phyloP scores from a whole-genome alignment of 1,140 invertebrate genomes.

The Drosophila busckii region DNA sequence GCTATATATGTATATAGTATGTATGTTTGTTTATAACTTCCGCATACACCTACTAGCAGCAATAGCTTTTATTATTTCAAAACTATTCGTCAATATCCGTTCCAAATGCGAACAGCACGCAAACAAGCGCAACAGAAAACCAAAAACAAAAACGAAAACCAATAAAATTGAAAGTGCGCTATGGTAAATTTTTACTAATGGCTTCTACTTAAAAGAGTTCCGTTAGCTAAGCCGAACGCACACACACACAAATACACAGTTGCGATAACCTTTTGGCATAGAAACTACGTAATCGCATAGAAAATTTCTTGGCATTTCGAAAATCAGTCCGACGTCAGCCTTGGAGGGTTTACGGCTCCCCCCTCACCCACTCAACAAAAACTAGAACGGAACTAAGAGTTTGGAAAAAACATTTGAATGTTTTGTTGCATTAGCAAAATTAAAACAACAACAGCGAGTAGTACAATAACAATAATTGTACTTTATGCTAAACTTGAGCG shows the following conservation, averaged over 20 bases:
- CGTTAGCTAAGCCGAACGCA: conserved; percentile 5
- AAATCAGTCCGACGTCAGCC: conserved; percentile 48
- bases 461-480: neutral
- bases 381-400: conserved; percentile 62
- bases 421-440: conserved; percentile 67
- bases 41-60: too few species aligned
- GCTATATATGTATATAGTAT: too few species aligned
- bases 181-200: conserved; percentile 59
- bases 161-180: conserved; percentile 53
- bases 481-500: neutral
- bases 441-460: conserved; percentile 40
- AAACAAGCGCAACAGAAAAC: conserved; percentile 9
- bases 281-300: conserved; percentile 60
- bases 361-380: conserved; percentile 18
- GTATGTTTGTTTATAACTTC: too few species aligned
- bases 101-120: conserved; percentile 36
- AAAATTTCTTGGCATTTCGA: conserved; percentile 57
- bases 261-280: conserved; percentile 54
- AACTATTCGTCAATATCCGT: conserved; percentile 57
- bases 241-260: conserved; percentile 6
- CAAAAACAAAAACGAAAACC: conserved; percentile 9
- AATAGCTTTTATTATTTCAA: too few species aligned
- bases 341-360: conserved; percentile 6
- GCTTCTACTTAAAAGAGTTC: conserved; percentile 15
- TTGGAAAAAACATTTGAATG: conserved; percentile 36